Conservation (phyloP, 2,113 vertebrate genomes). For the Cavia aperea region DNA sequence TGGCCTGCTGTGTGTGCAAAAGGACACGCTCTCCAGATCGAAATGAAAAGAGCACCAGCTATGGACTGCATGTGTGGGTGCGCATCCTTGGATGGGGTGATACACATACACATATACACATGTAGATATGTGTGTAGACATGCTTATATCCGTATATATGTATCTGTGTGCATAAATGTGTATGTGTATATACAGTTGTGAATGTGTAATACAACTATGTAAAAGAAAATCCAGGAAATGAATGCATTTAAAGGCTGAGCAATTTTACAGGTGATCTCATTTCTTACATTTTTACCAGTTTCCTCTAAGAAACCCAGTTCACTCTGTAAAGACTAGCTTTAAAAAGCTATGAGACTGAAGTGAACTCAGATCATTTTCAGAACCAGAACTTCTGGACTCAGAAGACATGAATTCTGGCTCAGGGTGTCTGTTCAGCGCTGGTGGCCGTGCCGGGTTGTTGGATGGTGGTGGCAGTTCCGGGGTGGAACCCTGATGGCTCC, state of each 20-base stretch:
- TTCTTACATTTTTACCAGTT: not conserved
- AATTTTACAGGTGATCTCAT: conserved; percentile 13
- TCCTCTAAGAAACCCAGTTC: not conserved
- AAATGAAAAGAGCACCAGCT: not conserved
- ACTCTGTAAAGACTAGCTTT: not conserved
- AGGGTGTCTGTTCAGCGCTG: not conserved
- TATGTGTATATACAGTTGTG: not conserved
- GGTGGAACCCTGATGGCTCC: fast-evolving
- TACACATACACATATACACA: no score
- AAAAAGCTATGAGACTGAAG: not conserved
- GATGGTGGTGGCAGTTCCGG: no score
- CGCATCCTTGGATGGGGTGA: not conserved
- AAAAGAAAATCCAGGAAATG: not conserved
- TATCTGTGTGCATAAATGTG: not conserved
- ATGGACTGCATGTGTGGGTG: fast-evolving
- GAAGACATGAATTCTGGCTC: not conserved
- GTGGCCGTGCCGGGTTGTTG: not conserved
- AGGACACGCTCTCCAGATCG: not conserved
- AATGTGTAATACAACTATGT: not conserved
- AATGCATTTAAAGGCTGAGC: not conserved
- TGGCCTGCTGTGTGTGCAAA: not conserved
- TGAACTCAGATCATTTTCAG: not conserved
- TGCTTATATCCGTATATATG: not conserved
- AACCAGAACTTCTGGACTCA: not conserved
- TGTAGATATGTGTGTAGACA: not conserved